Evolutionary conservation across 2,113 vertebrate species (phyloP), one percentile per base, ranked within the genome.

Genomic region (Nyctereutes procyonoides): DNA sequence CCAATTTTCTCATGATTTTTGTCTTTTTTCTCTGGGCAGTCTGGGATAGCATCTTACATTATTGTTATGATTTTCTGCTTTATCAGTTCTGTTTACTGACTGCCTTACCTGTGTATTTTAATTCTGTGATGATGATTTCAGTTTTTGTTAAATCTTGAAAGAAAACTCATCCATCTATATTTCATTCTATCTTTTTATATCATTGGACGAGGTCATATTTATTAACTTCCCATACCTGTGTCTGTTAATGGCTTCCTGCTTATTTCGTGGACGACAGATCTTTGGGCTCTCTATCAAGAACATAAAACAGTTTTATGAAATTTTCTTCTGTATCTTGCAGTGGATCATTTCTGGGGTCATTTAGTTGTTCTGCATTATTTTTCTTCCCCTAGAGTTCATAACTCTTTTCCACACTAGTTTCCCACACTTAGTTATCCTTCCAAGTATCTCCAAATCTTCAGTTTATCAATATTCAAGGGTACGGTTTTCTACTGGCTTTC

Each of bases 121-220:
- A 85, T 92, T 71, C 22, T 71, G 28, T 91, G 87, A 85, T 93
- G 84, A 77, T 48, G 63, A 32, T 92, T 96, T 82, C 90, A 88
- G 53, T 81, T 76, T 95, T 93, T 48, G 67, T 71, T 83, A 90
- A 82, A 84, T 73, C 69, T 88, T 86, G 60, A 30, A 10, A 28
- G 24, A 43, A 63, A 74, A 30, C 12, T 38, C 16, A 30, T 28
- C 5, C 26, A n/a, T 38, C 81, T 93, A 69, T n/a, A 22, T 85
- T 94, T 95, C 4, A 67, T 88, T 48, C 43, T 1, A 11, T 85
- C 19, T 22, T 94, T 73, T 84, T 69, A 56, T 92, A 48, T 89
- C 63, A 76, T 58, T 15, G 38, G 38, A 43, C 56, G 53, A 6
- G 43, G 51, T n/a, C 1, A 3, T 79, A 30, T 79, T 89, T 73